Percentiles rank a stretch among this genome's conserved stretches.
These are phyloP conservation scores for Nannoperca obscura DNA, from an alignment of 2,797 vertebrate species.

Conservation along the genomic window DNA sequence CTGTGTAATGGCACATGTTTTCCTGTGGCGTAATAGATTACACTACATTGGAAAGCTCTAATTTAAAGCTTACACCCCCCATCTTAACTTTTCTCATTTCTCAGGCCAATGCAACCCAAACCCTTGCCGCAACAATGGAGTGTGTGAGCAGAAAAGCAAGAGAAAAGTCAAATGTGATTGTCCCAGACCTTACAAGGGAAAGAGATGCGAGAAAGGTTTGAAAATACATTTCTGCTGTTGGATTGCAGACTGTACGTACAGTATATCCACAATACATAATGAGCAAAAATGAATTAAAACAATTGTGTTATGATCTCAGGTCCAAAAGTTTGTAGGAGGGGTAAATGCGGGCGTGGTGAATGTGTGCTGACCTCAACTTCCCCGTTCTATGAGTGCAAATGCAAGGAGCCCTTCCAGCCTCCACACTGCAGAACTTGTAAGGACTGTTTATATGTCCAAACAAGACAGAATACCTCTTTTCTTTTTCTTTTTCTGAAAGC, in stretches of 20 bases:
- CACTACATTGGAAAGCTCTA: background rate
- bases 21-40: background rate
- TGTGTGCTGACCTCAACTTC: constrained; percentile 79
- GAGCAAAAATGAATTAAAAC: background rate
- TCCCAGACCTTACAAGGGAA: constrained; percentile 76
- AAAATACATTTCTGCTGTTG: background rate
- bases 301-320: constrained; percentile 55
- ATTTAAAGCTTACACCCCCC: background rate
- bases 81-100: constrained; percentile 15
- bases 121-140: constrained; percentile 81
- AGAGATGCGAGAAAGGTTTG: constrained; percentile 82
- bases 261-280: background rate
- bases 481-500: background rate
- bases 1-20: background rate
- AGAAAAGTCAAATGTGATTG: constrained; percentile 78
- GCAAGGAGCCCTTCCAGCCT: constrained; percentile 87
- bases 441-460: constrained; percentile 26
- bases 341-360: constrained; percentile 79
- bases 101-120: constrained; percentile 81
- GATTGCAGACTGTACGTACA: background rate
- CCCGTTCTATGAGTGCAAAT: constrained; percentile 85
- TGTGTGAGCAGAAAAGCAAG: constrained; percentile 72
- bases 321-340: constrained; percentile 63
- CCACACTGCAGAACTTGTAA: constrained; percentile 84
- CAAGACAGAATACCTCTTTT: background rate